A percentile compares a stretch with the other conserved stretches of the same genome.
phyloP scores from a whole-genome alignment of 2,888 invertebrate species.

The Scaptodrosophila latifasciaeformis region DNA sequence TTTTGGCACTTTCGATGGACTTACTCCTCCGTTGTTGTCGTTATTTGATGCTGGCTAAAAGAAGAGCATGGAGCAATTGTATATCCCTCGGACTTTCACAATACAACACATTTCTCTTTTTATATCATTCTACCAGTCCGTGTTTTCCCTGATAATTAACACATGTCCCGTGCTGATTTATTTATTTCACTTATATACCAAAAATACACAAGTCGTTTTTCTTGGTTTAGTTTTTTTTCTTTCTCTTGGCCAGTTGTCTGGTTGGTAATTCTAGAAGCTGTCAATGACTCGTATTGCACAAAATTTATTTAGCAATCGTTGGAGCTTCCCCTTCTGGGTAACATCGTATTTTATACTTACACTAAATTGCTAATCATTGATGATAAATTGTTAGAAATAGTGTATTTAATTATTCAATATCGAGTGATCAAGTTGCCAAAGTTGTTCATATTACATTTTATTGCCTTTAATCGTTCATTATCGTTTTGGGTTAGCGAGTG shows the following conservation, averaged over 20 bases:
- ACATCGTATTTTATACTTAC: not conserved
- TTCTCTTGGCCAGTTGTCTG: constrained; percentile 5
- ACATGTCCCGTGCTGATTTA: constrained; percentile 70
- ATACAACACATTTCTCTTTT: too few relatives aligned
- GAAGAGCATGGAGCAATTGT: too few relatives aligned
- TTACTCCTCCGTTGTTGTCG: too few relatives aligned
- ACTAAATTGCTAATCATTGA: constrained; percentile 52
- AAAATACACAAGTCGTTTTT: constrained; percentile 25
- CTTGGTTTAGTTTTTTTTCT: constrained; percentile 9
- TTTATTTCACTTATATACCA: constrained; percentile 58
- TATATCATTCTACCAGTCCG: too few relatives aligned
- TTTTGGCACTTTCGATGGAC: too few relatives aligned
- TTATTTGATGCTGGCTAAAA: too few relatives aligned
- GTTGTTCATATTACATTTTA: not conserved
- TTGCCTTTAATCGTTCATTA: too few relatives aligned
- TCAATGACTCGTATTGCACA: constrained; percentile 56
- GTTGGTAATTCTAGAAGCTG: constrained; percentile 56
- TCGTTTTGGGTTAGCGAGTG: too few relatives aligned
- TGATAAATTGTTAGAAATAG: constrained; percentile 66
- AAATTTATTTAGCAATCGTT: constrained; percentile 48
- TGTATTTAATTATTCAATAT: constrained; percentile 65
- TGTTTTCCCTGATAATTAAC: constrained; percentile 57
- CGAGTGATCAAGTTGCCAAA: constrained; percentile 30
- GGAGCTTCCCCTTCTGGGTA: constrained; percentile 10
- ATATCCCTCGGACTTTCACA: too few relatives aligned